Evolutionary conservation across 1,140 invertebrate species (phyloP).

Genomic region (Amyelois transitella): DNA sequence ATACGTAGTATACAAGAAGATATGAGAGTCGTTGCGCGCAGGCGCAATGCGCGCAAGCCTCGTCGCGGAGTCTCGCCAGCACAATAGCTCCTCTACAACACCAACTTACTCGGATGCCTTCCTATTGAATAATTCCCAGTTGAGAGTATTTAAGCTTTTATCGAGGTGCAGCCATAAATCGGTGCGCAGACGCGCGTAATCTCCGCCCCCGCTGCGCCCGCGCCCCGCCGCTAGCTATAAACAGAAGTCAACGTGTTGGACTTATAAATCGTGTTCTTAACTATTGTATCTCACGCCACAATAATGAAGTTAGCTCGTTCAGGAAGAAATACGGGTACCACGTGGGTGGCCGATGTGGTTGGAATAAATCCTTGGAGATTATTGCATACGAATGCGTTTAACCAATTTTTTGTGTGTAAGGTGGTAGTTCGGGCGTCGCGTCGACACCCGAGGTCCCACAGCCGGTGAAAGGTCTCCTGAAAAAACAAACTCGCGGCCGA

Average conservation of each 20-base stretch:
- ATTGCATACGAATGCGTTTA: constrained; percentile 50
- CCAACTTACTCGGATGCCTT: constrained; percentile 38
- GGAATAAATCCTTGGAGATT: constrained; percentile 60
- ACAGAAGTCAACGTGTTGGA: constrained; percentile 73
- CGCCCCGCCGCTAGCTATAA: constrained; percentile 63
- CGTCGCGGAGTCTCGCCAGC: not conserved
- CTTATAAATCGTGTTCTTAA: constrained; percentile 74
- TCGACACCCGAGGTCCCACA: constrained; percentile 46
- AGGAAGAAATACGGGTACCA: constrained; percentile 66
- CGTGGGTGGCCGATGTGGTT: constrained; percentile 63
- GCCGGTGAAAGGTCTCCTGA: constrained; percentile 61
- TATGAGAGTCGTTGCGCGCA: not conserved
- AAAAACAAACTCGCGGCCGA: constrained; percentile 48
- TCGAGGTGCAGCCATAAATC: constrained; percentile 68
- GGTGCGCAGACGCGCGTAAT: constrained; percentile 64
- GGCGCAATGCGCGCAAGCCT: not conserved
- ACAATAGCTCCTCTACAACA: constrained; percentile 33
- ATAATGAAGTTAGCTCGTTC: constrained; percentile 74
- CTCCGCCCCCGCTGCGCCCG: constrained; percentile 48
- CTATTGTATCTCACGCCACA: constrained; percentile 73
- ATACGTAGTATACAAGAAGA: not conserved
- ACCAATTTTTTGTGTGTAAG: constrained; percentile 57
- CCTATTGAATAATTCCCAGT: constrained; percentile 59
- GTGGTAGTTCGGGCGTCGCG: constrained; percentile 36
- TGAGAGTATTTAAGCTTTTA: constrained; percentile 72